These are phyloP conservation scores for Siniperca obscura DNA, from an alignment of 2,797 vertebrate genomes.

Conservation along the genomic window DNA sequence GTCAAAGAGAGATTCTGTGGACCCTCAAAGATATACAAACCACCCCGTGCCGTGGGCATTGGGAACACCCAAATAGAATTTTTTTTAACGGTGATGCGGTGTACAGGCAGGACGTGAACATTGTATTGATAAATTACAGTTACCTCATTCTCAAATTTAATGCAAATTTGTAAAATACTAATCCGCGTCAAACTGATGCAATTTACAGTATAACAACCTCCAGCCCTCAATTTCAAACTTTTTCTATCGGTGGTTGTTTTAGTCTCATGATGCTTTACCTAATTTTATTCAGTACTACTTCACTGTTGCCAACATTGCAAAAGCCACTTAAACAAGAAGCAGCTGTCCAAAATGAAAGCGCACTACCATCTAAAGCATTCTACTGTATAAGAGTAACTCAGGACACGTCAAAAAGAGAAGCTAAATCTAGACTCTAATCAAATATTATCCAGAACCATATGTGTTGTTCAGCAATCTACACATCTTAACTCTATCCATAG, in stretches of 20 bases:
- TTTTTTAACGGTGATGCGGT: too few species aligned
- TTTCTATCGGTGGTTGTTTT: not conserved
- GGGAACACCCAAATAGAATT: too few species aligned
- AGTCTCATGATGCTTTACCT: not conserved
- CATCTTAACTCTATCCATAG: not conserved
- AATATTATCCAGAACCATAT: not conserved
- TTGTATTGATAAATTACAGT: too few species aligned
- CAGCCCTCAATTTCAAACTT: not conserved
- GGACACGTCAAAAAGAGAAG: not conserved
- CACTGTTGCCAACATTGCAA: not conserved
- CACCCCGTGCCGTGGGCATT: too few species aligned
- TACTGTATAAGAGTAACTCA: not conserved
- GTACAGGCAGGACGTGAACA: too few species aligned
- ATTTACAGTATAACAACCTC: not conserved
- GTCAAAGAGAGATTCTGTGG: too few species aligned
- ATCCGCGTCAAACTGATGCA: not conserved
- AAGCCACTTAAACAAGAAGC: constrained; percentile 8
- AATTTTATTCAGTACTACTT: constrained; percentile 1
- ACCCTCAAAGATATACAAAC: too few species aligned
- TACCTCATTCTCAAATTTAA: too few species aligned
- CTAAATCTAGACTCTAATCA: constrained; percentile 5
- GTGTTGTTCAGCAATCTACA: constrained; percentile 8
- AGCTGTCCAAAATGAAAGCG: constrained; percentile 8
- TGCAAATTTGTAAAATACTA: not conserved
- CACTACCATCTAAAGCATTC: constrained; percentile 10